Evolutionary conservation across 2,888 invertebrate genomes (phyloP), one percentile per base, ranked within the genome.

Genomic region (Sinelater perroti): DNA sequence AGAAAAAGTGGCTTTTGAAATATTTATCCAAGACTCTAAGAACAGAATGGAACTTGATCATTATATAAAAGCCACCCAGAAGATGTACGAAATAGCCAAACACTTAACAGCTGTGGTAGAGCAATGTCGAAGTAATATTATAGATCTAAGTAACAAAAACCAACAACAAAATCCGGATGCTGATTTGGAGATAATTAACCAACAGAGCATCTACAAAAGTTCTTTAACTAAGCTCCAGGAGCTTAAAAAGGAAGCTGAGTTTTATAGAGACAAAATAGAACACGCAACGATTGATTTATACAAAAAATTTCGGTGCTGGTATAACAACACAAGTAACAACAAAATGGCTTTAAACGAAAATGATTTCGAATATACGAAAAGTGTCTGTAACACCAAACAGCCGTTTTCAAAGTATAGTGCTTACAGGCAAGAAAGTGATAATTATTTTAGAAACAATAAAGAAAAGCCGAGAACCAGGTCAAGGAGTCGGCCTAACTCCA

Each of bases 61-160:
- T 26, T 62, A 58, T 46, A 59, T 60, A 30, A 42, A 62, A 3
- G 51, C 61, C 1, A 60, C 75, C 16, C 60, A 72, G 26, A 55
- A 63, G 5, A 71, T 73, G 28, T 70, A 70, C 14, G 61, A 70
- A 50, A 62, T 67, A 44, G 76, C 76, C 0, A 69, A 70, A 59
- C 44, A 66, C 10, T 60, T 68, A 8, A 63, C 71, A 0, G 56
- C 68, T 6, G 64, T 66, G 0, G 68, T 78, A 4, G 70, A 72
- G 40, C 60, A 68, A 33, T 75, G 73, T 30, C 72, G 76, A 50
- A 66, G 63, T 36, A 72, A 73, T 53, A 76, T 77, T 46, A 62
- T 66, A 5, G 59, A 61, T 14, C 65, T 73, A 3, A 14, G 26
- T 3, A 50, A 53, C 30, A 36, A 59, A 47, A 64, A 21, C 14